Conservation (phyloP, 2,113 vertebrate genomes). For the Psittacara wagleri region DNA sequence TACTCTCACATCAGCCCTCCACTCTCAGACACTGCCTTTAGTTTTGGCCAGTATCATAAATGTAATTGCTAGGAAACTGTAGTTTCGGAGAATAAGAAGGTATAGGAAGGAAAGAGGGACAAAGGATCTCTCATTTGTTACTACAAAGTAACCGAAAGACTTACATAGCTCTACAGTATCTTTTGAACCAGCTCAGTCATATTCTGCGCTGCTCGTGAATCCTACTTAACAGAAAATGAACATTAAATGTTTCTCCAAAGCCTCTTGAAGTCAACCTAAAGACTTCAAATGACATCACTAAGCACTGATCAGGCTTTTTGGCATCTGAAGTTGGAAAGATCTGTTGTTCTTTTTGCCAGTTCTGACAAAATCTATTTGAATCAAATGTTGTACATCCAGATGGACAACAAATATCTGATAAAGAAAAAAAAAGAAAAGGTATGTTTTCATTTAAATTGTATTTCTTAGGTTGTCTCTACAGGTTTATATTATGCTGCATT, state of each 20-base stretch:
- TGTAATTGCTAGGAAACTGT: not conserved
- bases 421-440: constrained; percentile 1
- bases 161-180: not conserved
- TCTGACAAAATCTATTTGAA: constrained; percentile 73
- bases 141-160: not conserved
- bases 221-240: not conserved
- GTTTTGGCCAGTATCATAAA: not conserved
- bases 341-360: constrained; percentile 48
- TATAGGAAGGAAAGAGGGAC: not conserved
- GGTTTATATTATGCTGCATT: constrained; percentile 64
- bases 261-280: constrained; percentile 10
- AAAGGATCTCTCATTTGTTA: not conserved
- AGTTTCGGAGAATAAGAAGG: not conserved
- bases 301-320: not conserved
- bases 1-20: not conserved
- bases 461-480: constrained; percentile 61
- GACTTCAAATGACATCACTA: constrained; percentile 22
- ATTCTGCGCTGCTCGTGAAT: not conserved
- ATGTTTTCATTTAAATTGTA: constrained; percentile 74
- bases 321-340: constrained; percentile 51
- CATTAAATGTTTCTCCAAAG: not conserved
- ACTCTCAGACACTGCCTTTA: not conserved
- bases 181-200: not conserved
- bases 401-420: constrained; percentile 62
- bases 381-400: constrained; percentile 47